Conservation (phyloP, 1,140 invertebrate genomes). For the Dendrolimus kikuchii region DNA sequence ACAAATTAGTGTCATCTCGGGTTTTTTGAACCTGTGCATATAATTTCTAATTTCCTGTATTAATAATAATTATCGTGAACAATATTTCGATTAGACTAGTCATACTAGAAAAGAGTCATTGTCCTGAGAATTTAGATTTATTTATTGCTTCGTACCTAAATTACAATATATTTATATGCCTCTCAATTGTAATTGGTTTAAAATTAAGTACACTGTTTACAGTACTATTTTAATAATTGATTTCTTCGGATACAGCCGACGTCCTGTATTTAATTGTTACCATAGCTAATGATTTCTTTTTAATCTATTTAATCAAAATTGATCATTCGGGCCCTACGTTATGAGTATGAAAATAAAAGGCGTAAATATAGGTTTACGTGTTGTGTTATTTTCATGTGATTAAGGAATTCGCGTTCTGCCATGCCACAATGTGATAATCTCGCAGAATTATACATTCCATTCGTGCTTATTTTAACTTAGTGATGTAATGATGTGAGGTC, state of each 20-base stretch:
- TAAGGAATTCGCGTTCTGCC: slow-evolving; percentile 24
- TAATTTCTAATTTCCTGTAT: slow-evolving; percentile 12
- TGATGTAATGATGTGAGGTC: slow-evolving; percentile 55
- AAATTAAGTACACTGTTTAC: too few relatives aligned
- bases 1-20: slow-evolving; percentile 1
- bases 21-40: slow-evolving; percentile 2
- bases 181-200: not conserved
- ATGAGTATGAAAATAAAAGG: slow-evolving; percentile 9
- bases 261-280: slow-evolving; percentile 54
- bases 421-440: slow-evolving; percentile 56
- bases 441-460: slow-evolving; percentile 45
- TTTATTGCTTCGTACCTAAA: slow-evolving; percentile 49
- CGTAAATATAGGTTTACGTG: slow-evolving; percentile 7
- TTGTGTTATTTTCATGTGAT: slow-evolving; percentile 19
- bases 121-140: slow-evolving; percentile 46
- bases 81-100: slow-evolving; percentile 62
- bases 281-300: slow-evolving; percentile 53
- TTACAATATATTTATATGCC: slow-evolving; percentile 8
- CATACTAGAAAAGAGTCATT: slow-evolving; percentile 53
- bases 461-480: slow-evolving; percentile 49
- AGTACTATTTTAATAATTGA: too few relatives aligned
- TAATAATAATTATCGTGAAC: slow-evolving; percentile 13
- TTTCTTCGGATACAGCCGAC: too few relatives aligned
- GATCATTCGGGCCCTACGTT: slow-evolving; percentile 12
- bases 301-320: slow-evolving; percentile 23